Percentiles rank a stretch among this genome's conserved stretches.
These are phyloP conservation scores for Urechis unicinctus DNA, from an alignment of 2,888 invertebrate species.

Conservation along the genomic window DNA sequence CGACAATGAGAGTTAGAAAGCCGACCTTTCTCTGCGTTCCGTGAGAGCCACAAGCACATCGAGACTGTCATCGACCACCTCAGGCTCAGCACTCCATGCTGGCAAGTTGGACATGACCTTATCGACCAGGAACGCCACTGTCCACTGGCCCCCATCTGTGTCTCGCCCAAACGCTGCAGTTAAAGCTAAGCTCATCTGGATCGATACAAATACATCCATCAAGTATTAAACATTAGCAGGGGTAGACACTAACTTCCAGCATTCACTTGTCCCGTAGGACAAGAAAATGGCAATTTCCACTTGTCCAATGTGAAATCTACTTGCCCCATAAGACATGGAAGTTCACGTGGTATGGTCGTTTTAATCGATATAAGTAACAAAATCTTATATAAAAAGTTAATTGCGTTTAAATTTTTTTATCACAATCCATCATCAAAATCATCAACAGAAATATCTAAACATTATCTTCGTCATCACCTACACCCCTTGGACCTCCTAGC, in stretches of 20 bases:
- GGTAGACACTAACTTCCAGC: too few species aligned
- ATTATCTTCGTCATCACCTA: too few species aligned
- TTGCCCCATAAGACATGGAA: too few species aligned
- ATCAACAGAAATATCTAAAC: too few species aligned
- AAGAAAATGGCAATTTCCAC: too few species aligned
- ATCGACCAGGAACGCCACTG: slow-evolving; percentile 61
- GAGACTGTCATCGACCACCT: slow-evolving; percentile 61
- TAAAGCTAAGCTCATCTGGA: slow-evolving; percentile 60
- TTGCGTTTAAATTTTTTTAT: too few species aligned
- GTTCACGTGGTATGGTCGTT: too few species aligned
- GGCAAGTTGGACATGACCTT: slow-evolving; percentile 63
- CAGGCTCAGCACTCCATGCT: slow-evolving; percentile 60
- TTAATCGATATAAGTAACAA: too few species aligned
- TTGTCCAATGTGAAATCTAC: too few species aligned
- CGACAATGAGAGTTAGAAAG: background rate
- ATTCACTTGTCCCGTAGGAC: too few species aligned
- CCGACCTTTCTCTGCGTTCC: slow-evolving; percentile 55
- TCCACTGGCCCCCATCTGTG: slow-evolving; percentile 62
- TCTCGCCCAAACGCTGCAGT: slow-evolving; percentile 63
- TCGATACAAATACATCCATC: background rate
- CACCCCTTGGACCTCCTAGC: too few species aligned
- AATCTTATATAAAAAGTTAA: background rate
- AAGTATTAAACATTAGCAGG: background rate
- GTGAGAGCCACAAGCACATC: slow-evolving; percentile 58
- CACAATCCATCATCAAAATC: too few species aligned